phyloP scores from a whole-genome alignment of 2,888 invertebrate genomes.

The Troides helena region DNA sequence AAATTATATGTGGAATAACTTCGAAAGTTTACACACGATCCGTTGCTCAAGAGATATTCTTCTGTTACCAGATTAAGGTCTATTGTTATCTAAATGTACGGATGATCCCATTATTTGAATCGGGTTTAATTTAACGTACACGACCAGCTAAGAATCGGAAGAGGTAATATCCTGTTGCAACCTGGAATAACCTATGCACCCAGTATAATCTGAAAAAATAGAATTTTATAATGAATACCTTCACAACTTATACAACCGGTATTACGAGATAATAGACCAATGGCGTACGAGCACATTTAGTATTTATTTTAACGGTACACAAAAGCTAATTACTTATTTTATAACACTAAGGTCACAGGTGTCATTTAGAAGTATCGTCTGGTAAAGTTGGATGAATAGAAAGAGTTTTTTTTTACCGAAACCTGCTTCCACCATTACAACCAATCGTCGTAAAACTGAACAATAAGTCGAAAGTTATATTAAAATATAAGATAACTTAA shows the following conservation, averaged over 20 bases:
- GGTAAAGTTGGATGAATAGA: no score
- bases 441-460: no score
- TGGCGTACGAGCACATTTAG: no score
- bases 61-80: background rate
- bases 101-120: background rate
- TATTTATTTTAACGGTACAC: no score
- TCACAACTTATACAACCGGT: background rate
- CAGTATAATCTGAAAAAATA: conserved; percentile 82
- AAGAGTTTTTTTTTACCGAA: no score
- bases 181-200: conserved; percentile 82
- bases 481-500: no score
- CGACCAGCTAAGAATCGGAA: conserved; percentile 70
- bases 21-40: background rate
- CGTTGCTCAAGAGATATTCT: background rate
- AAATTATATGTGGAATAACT: no score
- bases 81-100: background rate
- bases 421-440: no score
- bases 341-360: no score
- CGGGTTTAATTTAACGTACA: conserved; percentile 49
- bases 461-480: no score
- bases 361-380: no score
- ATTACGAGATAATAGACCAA: background rate
- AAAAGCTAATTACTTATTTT: no score
- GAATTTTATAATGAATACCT: background rate
- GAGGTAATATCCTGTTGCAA: conserved; percentile 80